phyloP scores from a whole-genome alignment of 1,140 invertebrate species.

The Ericerus pela region DNA sequence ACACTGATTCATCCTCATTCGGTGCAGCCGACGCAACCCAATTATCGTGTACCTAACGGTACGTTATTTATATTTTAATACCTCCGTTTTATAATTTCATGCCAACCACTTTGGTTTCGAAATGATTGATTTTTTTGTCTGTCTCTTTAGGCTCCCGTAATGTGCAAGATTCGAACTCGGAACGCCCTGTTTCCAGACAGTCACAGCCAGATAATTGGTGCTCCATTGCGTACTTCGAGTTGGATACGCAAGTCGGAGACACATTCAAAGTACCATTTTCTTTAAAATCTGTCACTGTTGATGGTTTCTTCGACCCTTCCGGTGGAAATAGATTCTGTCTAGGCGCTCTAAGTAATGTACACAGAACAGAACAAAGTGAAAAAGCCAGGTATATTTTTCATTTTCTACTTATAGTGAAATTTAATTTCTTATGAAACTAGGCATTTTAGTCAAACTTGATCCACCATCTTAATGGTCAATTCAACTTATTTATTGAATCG shows the following conservation, averaged over 20 bases:
- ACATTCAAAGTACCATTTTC: conserved; percentile 95
- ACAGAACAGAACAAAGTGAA: conserved; percentile 90
- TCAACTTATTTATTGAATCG: too few species aligned
- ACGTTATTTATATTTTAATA: too few species aligned
- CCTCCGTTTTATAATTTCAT: not conserved
- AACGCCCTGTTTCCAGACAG: conserved; percentile 58
- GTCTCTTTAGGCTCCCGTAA: not conserved
- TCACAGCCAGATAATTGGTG: conserved; percentile 97
- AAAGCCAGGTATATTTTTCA: conserved; percentile 54
- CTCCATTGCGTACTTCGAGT: conserved; percentile 95
- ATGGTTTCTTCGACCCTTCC: conserved; percentile 98
- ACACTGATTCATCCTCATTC: conserved; percentile 86
- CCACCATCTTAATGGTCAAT: too few species aligned
- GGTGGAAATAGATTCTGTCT: conserved; percentile 93
- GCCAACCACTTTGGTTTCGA: not conserved
- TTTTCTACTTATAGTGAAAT: not conserved
- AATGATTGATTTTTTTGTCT: too few species aligned
- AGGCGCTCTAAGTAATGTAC: conserved; percentile 95
- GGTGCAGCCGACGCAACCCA: conserved; percentile 50
- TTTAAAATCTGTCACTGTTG: conserved; percentile 86
- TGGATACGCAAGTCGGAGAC: conserved; percentile 96
- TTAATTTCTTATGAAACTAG: too few species aligned
- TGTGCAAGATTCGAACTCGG: not conserved
- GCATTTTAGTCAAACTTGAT: too few species aligned
- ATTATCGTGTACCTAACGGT: conserved; percentile 10